A percentile compares a stretch with the other conserved stretches of the same genome.
Evolutionary conservation across 2,113 vertebrate genomes (phyloP).

Genomic region (Stomatorhinus ivindoensis): DNA sequence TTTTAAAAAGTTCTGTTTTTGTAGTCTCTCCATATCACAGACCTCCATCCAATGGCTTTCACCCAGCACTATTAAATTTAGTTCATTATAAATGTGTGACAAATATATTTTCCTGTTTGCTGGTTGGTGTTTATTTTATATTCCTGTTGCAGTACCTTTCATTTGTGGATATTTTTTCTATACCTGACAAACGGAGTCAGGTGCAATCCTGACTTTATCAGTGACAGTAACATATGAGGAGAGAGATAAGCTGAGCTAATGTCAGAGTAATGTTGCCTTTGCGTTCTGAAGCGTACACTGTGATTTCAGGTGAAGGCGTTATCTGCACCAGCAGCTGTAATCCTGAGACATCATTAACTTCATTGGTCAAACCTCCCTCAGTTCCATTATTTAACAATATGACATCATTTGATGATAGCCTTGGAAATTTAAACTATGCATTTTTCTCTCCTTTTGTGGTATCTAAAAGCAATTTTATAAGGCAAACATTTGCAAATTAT

Average conservation of each 20-base stretch:
- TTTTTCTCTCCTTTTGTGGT: neutral
- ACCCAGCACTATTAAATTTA: neutral
- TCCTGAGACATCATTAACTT: neutral
- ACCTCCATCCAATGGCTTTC: neutral
- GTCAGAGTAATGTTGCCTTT: neutral
- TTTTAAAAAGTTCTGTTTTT: neutral
- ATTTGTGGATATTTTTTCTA: neutral
- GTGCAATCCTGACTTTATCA: neutral
- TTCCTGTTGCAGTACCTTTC: neutral
- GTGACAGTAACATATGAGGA: neutral
- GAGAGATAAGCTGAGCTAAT: neutral
- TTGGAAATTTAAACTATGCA: neutral
- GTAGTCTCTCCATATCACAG: neutral
- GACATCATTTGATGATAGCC: neutral
- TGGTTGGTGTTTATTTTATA: neutral
- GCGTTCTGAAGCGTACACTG: neutral
- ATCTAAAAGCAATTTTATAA: neutral
- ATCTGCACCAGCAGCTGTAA: slow-evolving; percentile 4
- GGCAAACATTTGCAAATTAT: neutral
- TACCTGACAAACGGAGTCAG: neutral
- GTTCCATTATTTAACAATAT: neutral
- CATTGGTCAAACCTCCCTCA: neutral
- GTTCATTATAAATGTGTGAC: neutral
- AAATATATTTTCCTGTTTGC: neutral
- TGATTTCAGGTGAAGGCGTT: slow-evolving; percentile 2